phyloP scores from a whole-genome alignment of 2,797 vertebrate genomes.

The Centropyge bicolor region DNA sequence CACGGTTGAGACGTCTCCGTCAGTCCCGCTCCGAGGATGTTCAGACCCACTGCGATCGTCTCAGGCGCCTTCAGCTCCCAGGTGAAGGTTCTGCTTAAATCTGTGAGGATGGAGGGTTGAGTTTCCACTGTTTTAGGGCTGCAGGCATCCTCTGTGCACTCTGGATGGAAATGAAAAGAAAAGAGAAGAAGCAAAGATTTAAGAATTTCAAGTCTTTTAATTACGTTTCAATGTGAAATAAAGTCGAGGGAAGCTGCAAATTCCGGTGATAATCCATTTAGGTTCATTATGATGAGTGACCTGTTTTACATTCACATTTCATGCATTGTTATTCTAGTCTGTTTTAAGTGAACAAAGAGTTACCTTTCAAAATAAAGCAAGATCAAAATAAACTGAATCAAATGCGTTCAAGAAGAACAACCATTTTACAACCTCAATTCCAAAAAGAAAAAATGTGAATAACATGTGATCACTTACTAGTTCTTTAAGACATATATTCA shows the following conservation, averaged over 20 bases:
- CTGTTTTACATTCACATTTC: not conserved
- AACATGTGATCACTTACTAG: too few species aligned
- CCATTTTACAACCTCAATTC: too few species aligned
- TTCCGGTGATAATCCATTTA: not conserved
- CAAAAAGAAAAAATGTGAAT: too few species aligned
- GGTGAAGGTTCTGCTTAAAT: constrained; percentile 83
- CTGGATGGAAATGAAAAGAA: constrained; percentile 52
- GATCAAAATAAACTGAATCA: not conserved
- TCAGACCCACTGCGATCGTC: constrained; percentile 78
- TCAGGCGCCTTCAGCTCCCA: constrained; percentile 84
- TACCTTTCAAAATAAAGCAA: not conserved
- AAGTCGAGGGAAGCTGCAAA: not conserved
- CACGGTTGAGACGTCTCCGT: constrained; percentile 76
- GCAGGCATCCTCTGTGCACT: constrained; percentile 78
- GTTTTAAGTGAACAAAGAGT: not conserved
- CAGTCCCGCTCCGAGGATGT: constrained; percentile 80
- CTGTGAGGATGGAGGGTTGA: constrained; percentile 75
- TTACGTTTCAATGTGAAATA: not conserved
- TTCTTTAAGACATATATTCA: too few species aligned
- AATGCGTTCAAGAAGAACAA: too few species aligned
- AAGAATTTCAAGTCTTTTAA: not conserved
- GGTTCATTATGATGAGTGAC: too few species aligned
- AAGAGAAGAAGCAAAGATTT: not conserved
- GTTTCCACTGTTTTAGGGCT: constrained; percentile 80
- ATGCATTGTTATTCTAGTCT: not conserved